Conservation (phyloP, 1,140 invertebrate species). For the Tetramorium alpestre region DNA sequence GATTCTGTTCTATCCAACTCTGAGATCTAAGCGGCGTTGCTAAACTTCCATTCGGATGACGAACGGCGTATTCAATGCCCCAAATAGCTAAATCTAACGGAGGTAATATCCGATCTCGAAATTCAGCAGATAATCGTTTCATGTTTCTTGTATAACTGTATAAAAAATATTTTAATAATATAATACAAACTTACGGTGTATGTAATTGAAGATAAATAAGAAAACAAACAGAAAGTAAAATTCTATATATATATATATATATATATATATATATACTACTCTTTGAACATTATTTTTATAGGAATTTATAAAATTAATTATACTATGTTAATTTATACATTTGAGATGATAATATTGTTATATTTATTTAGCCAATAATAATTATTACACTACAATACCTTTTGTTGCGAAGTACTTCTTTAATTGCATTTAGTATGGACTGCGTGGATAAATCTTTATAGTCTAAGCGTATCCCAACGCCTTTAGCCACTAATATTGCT, state of each 20-base stretch:
- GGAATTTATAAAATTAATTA: too few relatives aligned
- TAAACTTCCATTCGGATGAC: slow-evolving; percentile 26
- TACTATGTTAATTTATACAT: too few relatives aligned
- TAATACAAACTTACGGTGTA: not conserved
- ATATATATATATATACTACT: too few relatives aligned
- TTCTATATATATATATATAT: too few relatives aligned
- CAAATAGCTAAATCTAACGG: slow-evolving; percentile 39
- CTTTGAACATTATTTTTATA: too few relatives aligned
- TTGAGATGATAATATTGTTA: too few relatives aligned
- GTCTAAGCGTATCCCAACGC: slow-evolving; percentile 81
- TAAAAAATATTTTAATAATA: not conserved
- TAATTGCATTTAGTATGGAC: not conserved
- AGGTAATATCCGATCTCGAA: slow-evolving; percentile 7
- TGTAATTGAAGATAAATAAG: not conserved
- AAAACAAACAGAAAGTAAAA: not conserved
- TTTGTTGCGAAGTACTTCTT: slow-evolving; percentile 23
- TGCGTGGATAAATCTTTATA: slow-evolving; percentile 68
- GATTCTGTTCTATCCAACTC: not conserved
- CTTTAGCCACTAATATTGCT: slow-evolving; percentile 82
- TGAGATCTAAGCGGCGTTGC: not conserved
- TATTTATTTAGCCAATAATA: not conserved
- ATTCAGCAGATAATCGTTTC: slow-evolving; percentile 37
- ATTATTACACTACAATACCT: slow-evolving; percentile 5
- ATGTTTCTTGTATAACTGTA: slow-evolving; percentile 43
- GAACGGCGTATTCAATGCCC: slow-evolving; percentile 7